Percentiles rank a stretch among this genome's conserved stretches.
phyloP scores from a whole-genome alignment of 2,888 invertebrate genomes.

The Drosophila mimetica region DNA sequence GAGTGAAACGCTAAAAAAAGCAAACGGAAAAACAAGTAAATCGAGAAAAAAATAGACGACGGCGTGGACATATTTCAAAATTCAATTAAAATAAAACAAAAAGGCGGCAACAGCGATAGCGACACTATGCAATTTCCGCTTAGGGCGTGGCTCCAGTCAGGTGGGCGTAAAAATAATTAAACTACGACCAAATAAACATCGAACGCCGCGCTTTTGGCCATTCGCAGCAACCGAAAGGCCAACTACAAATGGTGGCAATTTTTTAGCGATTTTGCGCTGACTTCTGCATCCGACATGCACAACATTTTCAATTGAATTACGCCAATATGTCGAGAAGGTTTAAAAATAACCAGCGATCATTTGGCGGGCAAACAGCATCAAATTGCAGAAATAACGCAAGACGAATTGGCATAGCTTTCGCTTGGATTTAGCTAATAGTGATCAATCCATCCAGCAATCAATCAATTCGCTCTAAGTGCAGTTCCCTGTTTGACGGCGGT shows the following conservation, averaged over 20 bases:
- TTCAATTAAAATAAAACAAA: slow-evolving; percentile 76
- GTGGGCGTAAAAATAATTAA: slow-evolving; percentile 79
- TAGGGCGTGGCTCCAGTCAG: slow-evolving; percentile 60
- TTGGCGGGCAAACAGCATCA: background rate
- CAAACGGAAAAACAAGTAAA: slow-evolving; percentile 20
- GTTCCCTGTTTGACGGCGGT: slow-evolving; percentile 35
- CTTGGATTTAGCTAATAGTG: slow-evolving; percentile 17
- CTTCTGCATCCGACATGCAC: slow-evolving; percentile 42
- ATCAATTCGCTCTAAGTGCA: slow-evolving; percentile 39
- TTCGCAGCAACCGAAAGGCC: background rate
- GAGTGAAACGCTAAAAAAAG: slow-evolving; percentile 31
- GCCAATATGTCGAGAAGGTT: slow-evolving; percentile 23
- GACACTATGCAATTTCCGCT: slow-evolving; percentile 76
- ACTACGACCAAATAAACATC: slow-evolving; percentile 50
- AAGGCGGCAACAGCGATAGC: slow-evolving; percentile 39
- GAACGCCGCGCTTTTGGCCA: slow-evolving; percentile 21
- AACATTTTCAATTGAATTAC: slow-evolving; percentile 61
- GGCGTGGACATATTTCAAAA: slow-evolving; percentile 71
- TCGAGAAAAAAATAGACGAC: slow-evolving; percentile 24
- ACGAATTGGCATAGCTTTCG: slow-evolving; percentile 13
- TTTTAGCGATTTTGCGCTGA: slow-evolving; percentile 49
- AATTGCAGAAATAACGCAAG: slow-evolving; percentile 3
- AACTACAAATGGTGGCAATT: slow-evolving; percentile 19
- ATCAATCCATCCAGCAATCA: slow-evolving; percentile 25
- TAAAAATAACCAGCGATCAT: background rate